Evolutionary conservation across 2,113 vertebrate species (phyloP).

Genomic region (Beaufortia kweichowensis): DNA sequence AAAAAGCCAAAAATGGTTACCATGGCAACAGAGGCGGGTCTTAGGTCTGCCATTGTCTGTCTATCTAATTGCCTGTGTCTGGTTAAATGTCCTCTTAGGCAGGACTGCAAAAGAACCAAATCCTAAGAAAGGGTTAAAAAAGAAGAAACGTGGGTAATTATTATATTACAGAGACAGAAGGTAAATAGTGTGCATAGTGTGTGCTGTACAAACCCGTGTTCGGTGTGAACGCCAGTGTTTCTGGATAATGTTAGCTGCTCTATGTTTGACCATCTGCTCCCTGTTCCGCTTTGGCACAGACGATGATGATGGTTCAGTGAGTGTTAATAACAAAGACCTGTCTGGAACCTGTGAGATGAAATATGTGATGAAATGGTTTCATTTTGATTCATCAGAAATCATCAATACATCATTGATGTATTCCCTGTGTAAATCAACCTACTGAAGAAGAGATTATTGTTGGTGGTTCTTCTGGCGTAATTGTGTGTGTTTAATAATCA

Average conservation of each 20-base stretch:
- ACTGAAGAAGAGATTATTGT: too few species aligned
- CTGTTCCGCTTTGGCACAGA: conserved; percentile 16
- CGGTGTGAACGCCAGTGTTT: conserved; percentile 73
- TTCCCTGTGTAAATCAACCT: neutral
- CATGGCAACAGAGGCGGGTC: neutral
- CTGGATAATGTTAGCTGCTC: conserved; percentile 78
- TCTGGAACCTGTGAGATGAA: neutral
- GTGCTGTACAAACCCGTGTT: conserved; percentile 68
- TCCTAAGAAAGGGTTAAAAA: conserved; percentile 65
- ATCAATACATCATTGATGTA: neutral
- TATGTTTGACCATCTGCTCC: conserved; percentile 52
- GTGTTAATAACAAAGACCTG: neutral
- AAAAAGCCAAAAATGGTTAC: conserved; percentile 26
- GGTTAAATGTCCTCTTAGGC: conserved; percentile 77
- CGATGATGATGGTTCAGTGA: conserved; percentile 10
- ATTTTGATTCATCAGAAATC: neutral
- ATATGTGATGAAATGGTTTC: neutral
- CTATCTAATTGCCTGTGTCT: conserved; percentile 68
- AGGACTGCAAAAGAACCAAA: conserved; percentile 76
- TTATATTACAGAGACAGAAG: too few species aligned
- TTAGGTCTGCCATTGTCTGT: conserved; percentile 27
- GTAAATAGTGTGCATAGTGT: conserved; percentile 60
- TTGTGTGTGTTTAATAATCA: too few species aligned
- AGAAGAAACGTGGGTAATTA: conserved; percentile 5
- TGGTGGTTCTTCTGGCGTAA: too few species aligned